Conservation (phyloP, 2,888 invertebrate species). For the Malacosoma neustria region DNA sequence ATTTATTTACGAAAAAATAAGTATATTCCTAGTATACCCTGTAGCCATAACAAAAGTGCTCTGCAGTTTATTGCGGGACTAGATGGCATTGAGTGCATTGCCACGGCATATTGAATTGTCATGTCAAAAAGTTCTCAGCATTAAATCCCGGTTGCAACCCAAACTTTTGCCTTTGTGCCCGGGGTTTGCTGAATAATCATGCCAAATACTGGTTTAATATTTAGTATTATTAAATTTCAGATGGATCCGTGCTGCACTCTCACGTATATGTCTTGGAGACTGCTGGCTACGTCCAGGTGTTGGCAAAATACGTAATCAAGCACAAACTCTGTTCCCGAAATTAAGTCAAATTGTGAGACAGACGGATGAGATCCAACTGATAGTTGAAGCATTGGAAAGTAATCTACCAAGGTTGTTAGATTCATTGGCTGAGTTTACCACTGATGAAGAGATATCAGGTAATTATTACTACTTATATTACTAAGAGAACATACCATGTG, state of each 20-base stretch:
- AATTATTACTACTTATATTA: too few relatives aligned
- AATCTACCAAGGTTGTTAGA: constrained; percentile 56
- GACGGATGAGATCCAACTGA: constrained; percentile 44
- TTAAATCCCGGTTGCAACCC: too few relatives aligned
- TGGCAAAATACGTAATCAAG: constrained; percentile 62
- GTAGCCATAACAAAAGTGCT: too few relatives aligned
- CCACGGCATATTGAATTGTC: too few relatives aligned
- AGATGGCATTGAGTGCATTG: too few relatives aligned
- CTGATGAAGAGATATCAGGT: constrained; percentile 67
- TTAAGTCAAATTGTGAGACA: constrained; percentile 52
- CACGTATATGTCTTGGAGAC: constrained; percentile 59
- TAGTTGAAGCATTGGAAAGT: constrained; percentile 55
- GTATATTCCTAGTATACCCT: too few relatives aligned
- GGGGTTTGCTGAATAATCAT: too few relatives aligned
- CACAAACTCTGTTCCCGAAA: constrained; percentile 58
- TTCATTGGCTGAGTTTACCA: constrained; percentile 59
- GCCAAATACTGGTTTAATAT: not conserved
- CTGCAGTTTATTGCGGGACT: too few relatives aligned
- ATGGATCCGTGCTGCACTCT: constrained; percentile 64
- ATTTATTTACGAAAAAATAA: too few relatives aligned
- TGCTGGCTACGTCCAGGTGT: constrained; percentile 63
- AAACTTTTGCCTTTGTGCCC: too few relatives aligned
- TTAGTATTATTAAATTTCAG: constrained; percentile 21
- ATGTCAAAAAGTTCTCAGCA: too few relatives aligned
- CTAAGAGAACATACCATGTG: too few relatives aligned